Percentiles rank a stretch among this genome's conserved stretches.
Conservation (phyloP, 2,113 vertebrate species). For the Sinocyclocheilus rhinocerous region DNA sequence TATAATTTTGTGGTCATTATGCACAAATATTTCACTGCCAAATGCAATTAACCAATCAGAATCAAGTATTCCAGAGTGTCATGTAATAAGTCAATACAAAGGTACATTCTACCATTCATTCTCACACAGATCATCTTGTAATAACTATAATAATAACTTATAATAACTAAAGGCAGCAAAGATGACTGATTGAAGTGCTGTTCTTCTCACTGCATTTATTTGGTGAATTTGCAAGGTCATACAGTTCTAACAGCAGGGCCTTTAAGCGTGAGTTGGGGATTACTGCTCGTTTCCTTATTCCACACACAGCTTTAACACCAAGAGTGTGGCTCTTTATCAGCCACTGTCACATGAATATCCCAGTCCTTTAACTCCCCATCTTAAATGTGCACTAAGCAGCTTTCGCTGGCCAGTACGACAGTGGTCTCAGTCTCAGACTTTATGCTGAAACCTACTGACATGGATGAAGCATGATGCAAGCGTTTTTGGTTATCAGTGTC, state of each 20-base stretch:
- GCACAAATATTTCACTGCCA: not conserved
- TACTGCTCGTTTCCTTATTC: not conserved
- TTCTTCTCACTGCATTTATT: not conserved
- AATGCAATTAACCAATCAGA: not conserved
- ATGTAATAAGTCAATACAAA: not conserved
- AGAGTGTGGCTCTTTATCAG: slow-evolving; percentile 20
- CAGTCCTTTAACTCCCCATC: no score
- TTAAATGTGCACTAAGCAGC: not conserved
- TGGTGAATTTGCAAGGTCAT: not conserved
- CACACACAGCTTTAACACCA: slow-evolving; percentile 16
- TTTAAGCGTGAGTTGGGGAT: slow-evolving; percentile 27
- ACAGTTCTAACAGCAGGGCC: not conserved
- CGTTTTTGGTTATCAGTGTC: no score
- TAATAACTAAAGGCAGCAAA: not conserved
- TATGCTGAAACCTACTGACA: not conserved
- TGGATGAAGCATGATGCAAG: not conserved
- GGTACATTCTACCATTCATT: not conserved
- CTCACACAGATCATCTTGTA: not conserved
- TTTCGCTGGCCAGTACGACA: not conserved
- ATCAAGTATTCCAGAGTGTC: not conserved
- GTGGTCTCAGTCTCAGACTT: not conserved
- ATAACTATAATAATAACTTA: not conserved
- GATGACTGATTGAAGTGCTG: not conserved
- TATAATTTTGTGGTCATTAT: not conserved
- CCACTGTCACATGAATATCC: slow-evolving; percentile 7